Evolutionary conservation across 2,888 invertebrate species (phyloP), one percentile per base, ranked within the genome.

Genomic region (Schizotus pectinicornis): DNA sequence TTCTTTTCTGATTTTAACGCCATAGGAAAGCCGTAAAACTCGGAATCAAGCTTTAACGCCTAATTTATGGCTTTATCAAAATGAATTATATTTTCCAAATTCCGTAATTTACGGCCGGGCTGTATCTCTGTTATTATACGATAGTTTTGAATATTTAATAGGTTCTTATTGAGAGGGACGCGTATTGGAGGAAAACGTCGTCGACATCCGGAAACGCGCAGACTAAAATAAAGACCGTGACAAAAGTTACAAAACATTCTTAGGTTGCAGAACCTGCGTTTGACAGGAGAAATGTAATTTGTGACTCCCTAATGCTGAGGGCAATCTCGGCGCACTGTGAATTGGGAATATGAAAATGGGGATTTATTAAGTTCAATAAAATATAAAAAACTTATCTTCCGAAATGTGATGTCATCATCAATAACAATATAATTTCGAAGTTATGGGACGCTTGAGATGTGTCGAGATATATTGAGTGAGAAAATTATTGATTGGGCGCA

Each of bases 271-370:
- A 71, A 69, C 70, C 72, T 76, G 76, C 71, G 67, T 68, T 70
- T 76, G 76, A 75, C 76, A 74, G 74, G 67, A 60, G 69, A 67
- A 73, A 71, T 69, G 74, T 73, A 75, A 76, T 76, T 76, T 75
- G 74, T 72, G 72, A 73, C 64, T 74, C 75, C 75, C 74, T 70
- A 70, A 70, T 70, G 72, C 63, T 56, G 56, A 63, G 67, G 68
- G 67, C 71, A 72, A 72, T 74, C 72, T 71, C 67, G 68, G 64
- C 68, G 72, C 68, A 60, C 67, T 65, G 71, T 63, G 73, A 72
- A 72, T 72, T 72, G 73, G 71, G 74, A 73, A 71, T 74, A 71
- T 72, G 74, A 72, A 74, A 75, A 75, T 72, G 67, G 74, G 70
- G 74, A 74, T 73, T 72, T 74, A 74, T 74, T 71, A 67, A 57